Evolutionary conservation across 2,113 vertebrate species (phyloP), one percentile per base, ranked within the genome.

Genomic region (Casuarius casuarius): DNA sequence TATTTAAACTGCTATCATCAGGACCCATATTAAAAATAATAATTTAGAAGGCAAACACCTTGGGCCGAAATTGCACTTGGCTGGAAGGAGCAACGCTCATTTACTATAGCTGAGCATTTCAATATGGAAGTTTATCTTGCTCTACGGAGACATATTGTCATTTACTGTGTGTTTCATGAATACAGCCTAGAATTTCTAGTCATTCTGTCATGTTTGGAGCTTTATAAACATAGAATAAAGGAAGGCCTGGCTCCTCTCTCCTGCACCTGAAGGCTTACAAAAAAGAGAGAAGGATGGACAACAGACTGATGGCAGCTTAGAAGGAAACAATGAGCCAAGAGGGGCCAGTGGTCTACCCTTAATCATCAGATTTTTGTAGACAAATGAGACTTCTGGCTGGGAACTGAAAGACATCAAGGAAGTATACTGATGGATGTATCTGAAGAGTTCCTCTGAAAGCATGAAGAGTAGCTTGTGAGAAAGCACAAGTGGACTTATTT

Each of bases 1-100:
- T 97, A 97, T 96, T 97, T 97, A 97, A 97, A 70, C 81, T 86
- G 66, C 84, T 75, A 86, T 93, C 49, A 93, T 89, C 81, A 94
- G 75, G 73, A 92, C 48, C 23, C 70, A 46, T 59, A 86, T 95
- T 56, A 87, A 80, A 96, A 88, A 42, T 59, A 88, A 58, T 89
- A 94, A 84, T 61, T 88, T 48, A 6, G 72, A 56, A 93, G 44
- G 25, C 2, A n/a, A 93, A 84, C 42, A 95, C 44, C 71, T 54
- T 90, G 83, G 72, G 71, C 52, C n/a, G 63, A 87, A 73, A 59
- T 8, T 66, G 74, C 71, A 40, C 40, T 85, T 91, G 68, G 25
- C 88, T 89, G 89, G 56, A 84, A 90, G 31, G 49, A 71, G 42
- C 5, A 78, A 8, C 29, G 28, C 49, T 75, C 58, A 44, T 66